These are phyloP conservation scores for Camponotus vicinus DNA, from an alignment of 1,140 invertebrate genomes.

Conservation along the genomic window DNA sequence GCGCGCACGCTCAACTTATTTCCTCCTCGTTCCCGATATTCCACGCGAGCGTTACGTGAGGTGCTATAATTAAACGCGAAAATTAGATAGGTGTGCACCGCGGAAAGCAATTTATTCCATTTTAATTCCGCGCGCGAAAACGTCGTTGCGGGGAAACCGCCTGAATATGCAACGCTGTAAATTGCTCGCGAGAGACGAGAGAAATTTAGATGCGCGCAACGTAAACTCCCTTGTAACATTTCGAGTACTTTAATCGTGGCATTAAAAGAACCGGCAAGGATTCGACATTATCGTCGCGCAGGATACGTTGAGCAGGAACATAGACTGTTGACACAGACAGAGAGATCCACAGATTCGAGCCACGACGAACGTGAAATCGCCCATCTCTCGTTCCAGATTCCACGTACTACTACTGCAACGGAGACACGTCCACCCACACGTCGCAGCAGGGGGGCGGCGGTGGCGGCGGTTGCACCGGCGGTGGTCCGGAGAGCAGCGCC, in stretches of 20 bases:
- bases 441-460: slow-evolving; percentile 80
- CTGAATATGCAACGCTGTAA: slow-evolving; percentile 18
- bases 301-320: slow-evolving; percentile 13
- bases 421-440: slow-evolving; percentile 86
- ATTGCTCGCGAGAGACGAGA: neutral
- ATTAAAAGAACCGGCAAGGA: neutral
- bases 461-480: slow-evolving; percentile 78
- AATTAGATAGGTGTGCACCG: slow-evolving; percentile 40
- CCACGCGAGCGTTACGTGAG: slow-evolving; percentile 56
- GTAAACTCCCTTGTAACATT: neutral
- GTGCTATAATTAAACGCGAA: slow-evolving; percentile 45
- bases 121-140: slow-evolving; percentile 37
- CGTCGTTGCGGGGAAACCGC: slow-evolving; percentile 20
- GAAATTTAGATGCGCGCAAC: neutral
- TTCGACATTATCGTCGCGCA: neutral
- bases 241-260: neutral
- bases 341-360: neutral
- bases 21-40: slow-evolving; percentile 43
- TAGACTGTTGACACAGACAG: slow-evolving; percentile 9
- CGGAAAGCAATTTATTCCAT: slow-evolving; percentile 48
- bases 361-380: slow-evolving; percentile 24
- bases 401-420: slow-evolving; percentile 89
- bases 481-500: slow-evolving; percentile 82
- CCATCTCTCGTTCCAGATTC: slow-evolving; percentile 85
- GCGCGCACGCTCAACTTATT: slow-evolving; percentile 38